These are phyloP conservation scores for Amphiprion percula DNA, from an alignment of 2,113 vertebrate species.

Conservation along the genomic window DNA sequence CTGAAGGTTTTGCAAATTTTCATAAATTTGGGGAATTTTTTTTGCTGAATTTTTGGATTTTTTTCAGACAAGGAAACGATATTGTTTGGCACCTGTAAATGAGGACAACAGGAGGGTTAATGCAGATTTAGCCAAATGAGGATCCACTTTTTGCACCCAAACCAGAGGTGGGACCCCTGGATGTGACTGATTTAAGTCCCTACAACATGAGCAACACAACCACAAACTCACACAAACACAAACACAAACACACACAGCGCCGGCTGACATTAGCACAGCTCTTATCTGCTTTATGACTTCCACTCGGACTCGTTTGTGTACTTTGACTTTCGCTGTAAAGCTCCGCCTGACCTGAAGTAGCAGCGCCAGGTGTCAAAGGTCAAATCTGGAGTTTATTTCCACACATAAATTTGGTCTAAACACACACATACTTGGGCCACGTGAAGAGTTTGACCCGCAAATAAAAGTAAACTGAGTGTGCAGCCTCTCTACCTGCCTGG, in stretches of 20 bases:
- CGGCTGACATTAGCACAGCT: conserved; percentile 44
- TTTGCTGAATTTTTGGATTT: no score
- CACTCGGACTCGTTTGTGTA: conserved; percentile 74
- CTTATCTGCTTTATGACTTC: conserved; percentile 80
- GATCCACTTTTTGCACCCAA: neutral
- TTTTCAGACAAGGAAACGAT: no score
- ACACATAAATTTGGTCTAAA: conserved; percentile 44
- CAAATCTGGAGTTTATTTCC: conserved; percentile 70
- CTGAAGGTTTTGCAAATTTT: no score
- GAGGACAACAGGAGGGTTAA: neutral
- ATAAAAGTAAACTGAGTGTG: conserved; percentile 44
- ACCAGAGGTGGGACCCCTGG: neutral
- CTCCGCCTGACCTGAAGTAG: conserved; percentile 33
- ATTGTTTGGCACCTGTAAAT: no score
- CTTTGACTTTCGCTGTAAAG: conserved; percentile 78
- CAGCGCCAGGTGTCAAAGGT: conserved; percentile 56
- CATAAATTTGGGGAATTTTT: no score
- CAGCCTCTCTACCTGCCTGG: neutral
- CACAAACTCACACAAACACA: conserved; percentile 3
- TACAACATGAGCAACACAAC: neutral
- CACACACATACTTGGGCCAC: conserved; percentile 12
- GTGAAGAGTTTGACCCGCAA: conserved; percentile 44
- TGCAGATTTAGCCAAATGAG: neutral
- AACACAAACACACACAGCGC: conserved; percentile 18
- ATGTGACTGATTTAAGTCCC: conserved; percentile 1